These are phyloP conservation scores for Betta splendens DNA, from an alignment of 2,797 vertebrate genomes.

Conservation along the genomic window DNA sequence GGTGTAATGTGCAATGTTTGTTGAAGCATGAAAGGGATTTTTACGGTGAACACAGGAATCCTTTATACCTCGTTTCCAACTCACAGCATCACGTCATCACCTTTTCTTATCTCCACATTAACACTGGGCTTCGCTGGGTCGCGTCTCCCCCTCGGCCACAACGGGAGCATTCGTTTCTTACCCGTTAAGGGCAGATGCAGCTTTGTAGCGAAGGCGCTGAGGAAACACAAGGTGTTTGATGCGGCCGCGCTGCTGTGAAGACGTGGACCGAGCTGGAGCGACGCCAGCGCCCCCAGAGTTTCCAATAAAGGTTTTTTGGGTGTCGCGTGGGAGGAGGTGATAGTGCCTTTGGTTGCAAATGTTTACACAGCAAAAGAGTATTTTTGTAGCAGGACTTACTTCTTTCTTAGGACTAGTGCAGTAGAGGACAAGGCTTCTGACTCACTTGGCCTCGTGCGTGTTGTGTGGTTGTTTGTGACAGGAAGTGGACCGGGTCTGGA, in stretches of 20 bases:
- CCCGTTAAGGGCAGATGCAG: conserved; percentile 20
- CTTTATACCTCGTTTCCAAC: conserved; percentile 34
- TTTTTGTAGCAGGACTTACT: conserved; percentile 75
- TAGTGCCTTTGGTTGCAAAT: conserved; percentile 79
- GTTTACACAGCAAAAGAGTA: conserved; percentile 74
- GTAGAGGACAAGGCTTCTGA: conserved; percentile 43
- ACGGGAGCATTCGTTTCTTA: conserved; percentile 2
- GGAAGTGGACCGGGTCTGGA: conserved; percentile 11
- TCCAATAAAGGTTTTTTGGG: background rate
- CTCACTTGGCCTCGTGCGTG: conserved; percentile 38
- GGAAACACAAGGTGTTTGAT: background rate
- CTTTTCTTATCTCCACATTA: conserved; percentile 10
- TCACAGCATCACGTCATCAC: conserved; percentile 14
- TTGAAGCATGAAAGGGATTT: conserved; percentile 54
- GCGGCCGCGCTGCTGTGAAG: no score
- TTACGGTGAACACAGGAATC: conserved; percentile 16
- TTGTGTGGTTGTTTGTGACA: conserved; percentile 22
- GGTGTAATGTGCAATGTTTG: conserved; percentile 48
- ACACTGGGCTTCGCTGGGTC: conserved; percentile 18
- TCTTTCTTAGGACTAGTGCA: conserved; percentile 57
- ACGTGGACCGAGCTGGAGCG: background rate
- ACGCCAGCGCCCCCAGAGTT: conserved; percentile 4
- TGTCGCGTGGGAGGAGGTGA: conserved; percentile 26
- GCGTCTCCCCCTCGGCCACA: background rate
- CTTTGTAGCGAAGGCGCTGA: conserved; percentile 38